phyloP scores from a whole-genome alignment of 2,113 vertebrate species.

The Holacanthus passer region DNA sequence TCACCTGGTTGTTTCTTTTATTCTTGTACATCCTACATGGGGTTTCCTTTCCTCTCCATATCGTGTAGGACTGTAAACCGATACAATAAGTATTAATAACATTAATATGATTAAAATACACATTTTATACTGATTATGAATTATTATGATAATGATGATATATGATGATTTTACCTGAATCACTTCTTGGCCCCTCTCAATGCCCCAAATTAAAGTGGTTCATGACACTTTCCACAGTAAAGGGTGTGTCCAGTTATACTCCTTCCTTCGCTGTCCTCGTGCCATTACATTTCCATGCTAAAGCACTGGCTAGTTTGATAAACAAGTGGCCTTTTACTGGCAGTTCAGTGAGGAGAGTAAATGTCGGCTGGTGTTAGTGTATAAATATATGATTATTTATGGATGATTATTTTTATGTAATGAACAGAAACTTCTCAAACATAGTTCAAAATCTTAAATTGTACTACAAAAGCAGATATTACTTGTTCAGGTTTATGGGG shows the following conservation, averaged over 20 bases:
- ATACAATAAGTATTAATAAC: no score
- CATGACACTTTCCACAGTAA: conserved; percentile 85
- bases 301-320: conserved; percentile 82
- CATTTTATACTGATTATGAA: no score
- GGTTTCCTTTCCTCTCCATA: no score
- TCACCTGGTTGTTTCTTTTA: no score
- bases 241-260: conserved; percentile 74
- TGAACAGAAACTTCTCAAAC: not conserved
- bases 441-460: not conserved
- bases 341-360: conserved; percentile 68
- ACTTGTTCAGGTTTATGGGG: not conserved
- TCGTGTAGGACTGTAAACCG: no score
- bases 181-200: conserved; percentile 78
- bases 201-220: conserved; percentile 82
- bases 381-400: conserved; percentile 32
- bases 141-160: no score
- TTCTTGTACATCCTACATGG: no score
- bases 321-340: conserved; percentile 75
- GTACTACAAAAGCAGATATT: not conserved
- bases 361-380: conserved; percentile 63
- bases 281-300: conserved; percentile 76
- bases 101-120: no score
- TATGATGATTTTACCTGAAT: conserved; percentile 66
- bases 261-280: conserved; percentile 60
- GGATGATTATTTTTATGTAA: conserved; percentile 5